Base-by-base conservation (phyloP, 2,797 vertebrate genomes). In the Sebastes itinus region DNA sequence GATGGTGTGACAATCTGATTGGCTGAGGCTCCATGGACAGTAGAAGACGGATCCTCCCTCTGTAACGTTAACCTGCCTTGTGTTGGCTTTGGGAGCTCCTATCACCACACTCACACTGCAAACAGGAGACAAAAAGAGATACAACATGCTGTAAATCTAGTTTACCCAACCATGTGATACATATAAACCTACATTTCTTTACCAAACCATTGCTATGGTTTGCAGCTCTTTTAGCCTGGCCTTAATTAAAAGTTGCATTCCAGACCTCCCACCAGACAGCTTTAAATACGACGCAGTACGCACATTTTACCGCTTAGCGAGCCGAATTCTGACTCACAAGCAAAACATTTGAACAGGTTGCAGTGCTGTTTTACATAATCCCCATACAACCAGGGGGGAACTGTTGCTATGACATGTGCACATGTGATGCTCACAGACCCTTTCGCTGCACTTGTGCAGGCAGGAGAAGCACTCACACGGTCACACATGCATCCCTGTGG, bases 21-120 rank as follows among this genome's bases (percentile, higher is more conserved):
- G 92, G 82, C 85, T 62, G 59, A 89, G 78, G 60, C 91, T 90
- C 98, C 98, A 98, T 2, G 97, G 97, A 79, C 98, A 99, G 94
- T 97, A 95, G 92, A 96, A 98, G 60, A 98, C 97, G 0, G 97
- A 95, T 8, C 98, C 98, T 23, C 97, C 97, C 81, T 98, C 95
- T 22, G 77, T 94, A 33, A 98, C 83, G 9, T 95, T 89, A 0
- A 87, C 87, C 90, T 97, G 97, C 62, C 87, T 96, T 4, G 97
- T 97, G 91, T 95, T 96, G 77, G 97, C 97, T 87, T 97, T 98
- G 65, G 98, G 98, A 5, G 98, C 98, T 49, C 98, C 98, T 16
- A 98, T 94, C 83, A 99, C 92, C 87, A 98, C 94, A 56, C 97
- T 97, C 62, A 93, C 94, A 72, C 97, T 98, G 95, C 16, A 78